A percentile compares a stretch with the other conserved stretches of the same genome.
These are phyloP conservation scores for Drosophila murphyi DNA, from an alignment of 1,140 invertebrate species.

Conservation along the genomic window DNA sequence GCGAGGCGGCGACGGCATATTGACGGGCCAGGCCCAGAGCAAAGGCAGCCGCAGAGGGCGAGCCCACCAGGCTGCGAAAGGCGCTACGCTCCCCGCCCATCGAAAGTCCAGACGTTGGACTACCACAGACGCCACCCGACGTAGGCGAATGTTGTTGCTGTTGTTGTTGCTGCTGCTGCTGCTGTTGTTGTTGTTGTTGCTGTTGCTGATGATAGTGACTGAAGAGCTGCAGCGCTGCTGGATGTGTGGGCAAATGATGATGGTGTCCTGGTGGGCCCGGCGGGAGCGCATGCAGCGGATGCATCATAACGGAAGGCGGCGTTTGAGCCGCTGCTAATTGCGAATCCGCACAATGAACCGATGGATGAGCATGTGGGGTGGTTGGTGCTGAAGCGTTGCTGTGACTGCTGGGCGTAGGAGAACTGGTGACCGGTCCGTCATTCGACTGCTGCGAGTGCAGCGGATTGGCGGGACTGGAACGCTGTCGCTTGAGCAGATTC, in stretches of 20 bases:
- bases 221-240: conserved; percentile 67
- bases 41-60: conserved; percentile 84
- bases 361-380: conserved; percentile 52
- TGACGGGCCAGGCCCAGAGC: conserved; percentile 85
- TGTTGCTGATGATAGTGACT: conserved; percentile 76
- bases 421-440: conserved; percentile 72
- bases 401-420: conserved; percentile 75
- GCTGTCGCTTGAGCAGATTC: conserved; percentile 93
- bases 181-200: conserved; percentile 58
- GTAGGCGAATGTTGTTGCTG: conserved; percentile 70
- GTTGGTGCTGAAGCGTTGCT: conserved; percentile 69
- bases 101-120: conserved; percentile 65
- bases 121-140: conserved; percentile 44
- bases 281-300: conserved; percentile 51
- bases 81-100: conserved; percentile 95
- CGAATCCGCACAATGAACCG: conserved; percentile 59
- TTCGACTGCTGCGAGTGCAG: conserved; percentile 76
- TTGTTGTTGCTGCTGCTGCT: conserved; percentile 63
- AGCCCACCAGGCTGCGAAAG: conserved; percentile 89
- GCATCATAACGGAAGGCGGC: conserved; percentile 58
- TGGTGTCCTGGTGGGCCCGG: conserved; percentile 53
- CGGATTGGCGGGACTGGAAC: conserved; percentile 84
- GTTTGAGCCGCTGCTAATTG: conserved; percentile 47
- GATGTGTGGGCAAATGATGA: conserved; percentile 65
- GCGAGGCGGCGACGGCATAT: conserved; percentile 84